Evolutionary conservation across 1,140 invertebrate species (phyloP).

Genomic region (Zaprionus camerounensis): DNA sequence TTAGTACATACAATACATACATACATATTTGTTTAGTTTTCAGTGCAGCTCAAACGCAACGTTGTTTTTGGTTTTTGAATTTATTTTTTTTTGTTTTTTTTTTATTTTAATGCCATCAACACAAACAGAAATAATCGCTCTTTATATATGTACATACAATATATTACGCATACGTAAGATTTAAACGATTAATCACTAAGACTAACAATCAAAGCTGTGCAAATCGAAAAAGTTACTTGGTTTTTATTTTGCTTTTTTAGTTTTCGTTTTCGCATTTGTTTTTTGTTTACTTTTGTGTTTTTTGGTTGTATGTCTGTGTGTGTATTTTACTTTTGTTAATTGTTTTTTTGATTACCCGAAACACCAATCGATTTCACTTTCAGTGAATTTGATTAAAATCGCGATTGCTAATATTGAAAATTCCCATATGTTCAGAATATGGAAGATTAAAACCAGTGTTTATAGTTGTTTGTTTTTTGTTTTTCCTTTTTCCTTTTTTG

Average conservation of each 20-base stretch:
- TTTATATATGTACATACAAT: constrained; percentile 33
- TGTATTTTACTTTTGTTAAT: constrained; percentile 7
- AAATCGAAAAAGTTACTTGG: constrained; percentile 44
- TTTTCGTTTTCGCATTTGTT: constrained; percentile 12
- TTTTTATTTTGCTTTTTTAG: constrained; percentile 15
- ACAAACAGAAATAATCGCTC: constrained; percentile 19
- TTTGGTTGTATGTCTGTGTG: not conserved
- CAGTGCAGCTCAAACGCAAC: constrained; percentile 48
- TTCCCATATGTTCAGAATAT: constrained; percentile 26
- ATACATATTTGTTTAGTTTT: constrained; percentile 40
- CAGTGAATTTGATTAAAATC: constrained; percentile 48
- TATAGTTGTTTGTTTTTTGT: constrained; percentile 15
- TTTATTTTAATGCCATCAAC: constrained; percentile 5
- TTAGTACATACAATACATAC: constrained; percentile 33
- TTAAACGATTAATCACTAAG: constrained; percentile 49
- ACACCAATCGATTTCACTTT: constrained; percentile 49
- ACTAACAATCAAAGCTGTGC: constrained; percentile 58
- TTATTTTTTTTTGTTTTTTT: not conserved
- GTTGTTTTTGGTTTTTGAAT: not conserved
- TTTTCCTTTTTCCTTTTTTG: constrained; percentile 12
- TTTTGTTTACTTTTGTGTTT: constrained; percentile 10
- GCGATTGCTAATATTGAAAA: constrained; percentile 49
- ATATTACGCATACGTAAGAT: constrained; percentile 48
- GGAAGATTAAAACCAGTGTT: constrained; percentile 48
- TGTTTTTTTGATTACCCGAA: constrained; percentile 39